These are phyloP conservation scores for Doryteuthis pealeii DNA, from an alignment of 1,140 invertebrate genomes.

Conservation along the genomic window DNA sequence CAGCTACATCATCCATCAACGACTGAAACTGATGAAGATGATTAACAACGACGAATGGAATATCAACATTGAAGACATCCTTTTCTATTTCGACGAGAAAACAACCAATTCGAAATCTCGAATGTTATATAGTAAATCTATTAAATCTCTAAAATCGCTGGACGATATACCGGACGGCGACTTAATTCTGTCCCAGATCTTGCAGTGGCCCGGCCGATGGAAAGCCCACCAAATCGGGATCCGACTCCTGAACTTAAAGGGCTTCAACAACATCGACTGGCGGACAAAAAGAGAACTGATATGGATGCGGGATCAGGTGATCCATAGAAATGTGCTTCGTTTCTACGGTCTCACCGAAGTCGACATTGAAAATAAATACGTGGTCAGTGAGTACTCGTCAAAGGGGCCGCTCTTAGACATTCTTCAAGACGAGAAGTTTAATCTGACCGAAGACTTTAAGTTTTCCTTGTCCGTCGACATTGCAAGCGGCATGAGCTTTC, in stretches of 20 bases:
- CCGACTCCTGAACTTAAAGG: slow-evolving; percentile 27
- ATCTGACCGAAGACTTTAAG: slow-evolving; percentile 38
- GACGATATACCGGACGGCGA: slow-evolving; percentile 28
- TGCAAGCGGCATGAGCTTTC: slow-evolving; percentile 37
- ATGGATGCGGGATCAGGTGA: slow-evolving; percentile 39
- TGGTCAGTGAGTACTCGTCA: slow-evolving; percentile 34
- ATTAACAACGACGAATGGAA: slow-evolving; percentile 42
- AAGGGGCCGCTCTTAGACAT: slow-evolving; percentile 41
- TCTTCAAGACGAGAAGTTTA: slow-evolving; percentile 36
- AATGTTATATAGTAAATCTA: slow-evolving; percentile 17
- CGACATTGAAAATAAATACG: slow-evolving; percentile 23
- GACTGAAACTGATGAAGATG: slow-evolving; percentile 27
- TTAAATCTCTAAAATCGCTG: slow-evolving; percentile 29
- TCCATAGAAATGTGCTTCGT: slow-evolving; percentile 38
- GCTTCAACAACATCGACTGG: slow-evolving; percentile 13
- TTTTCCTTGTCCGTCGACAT: slow-evolving; percentile 40
- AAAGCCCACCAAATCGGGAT: slow-evolving; percentile 31
- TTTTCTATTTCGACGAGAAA: slow-evolving; percentile 36
- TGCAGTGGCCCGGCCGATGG: slow-evolving; percentile 49
- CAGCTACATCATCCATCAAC: slow-evolving; percentile 24
- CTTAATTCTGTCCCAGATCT: slow-evolving; percentile 31
- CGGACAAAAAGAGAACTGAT: slow-evolving; percentile 34
- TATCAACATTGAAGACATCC: slow-evolving; percentile 45
- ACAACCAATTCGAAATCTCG: slow-evolving; percentile 18
- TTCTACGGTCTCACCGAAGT: slow-evolving; percentile 45